Base-by-base conservation (phyloP, 2,888 invertebrate species). In the Metopia argyrocephala region DNA sequence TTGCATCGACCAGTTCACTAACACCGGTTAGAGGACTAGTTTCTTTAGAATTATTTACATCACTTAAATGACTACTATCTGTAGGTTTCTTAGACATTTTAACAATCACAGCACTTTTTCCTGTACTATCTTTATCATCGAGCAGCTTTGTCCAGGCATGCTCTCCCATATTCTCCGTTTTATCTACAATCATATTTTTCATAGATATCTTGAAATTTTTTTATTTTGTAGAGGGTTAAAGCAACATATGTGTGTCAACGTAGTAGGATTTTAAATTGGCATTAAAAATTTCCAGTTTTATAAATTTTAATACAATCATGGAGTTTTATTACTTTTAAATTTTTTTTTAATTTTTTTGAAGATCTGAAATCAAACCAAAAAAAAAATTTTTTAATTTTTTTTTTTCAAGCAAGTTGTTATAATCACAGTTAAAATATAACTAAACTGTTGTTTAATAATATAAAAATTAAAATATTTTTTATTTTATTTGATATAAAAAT, bases 141-240 rank as follows among this genome's bases (percentile, higher is more conserved):
- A 91, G 85, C 70, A 91, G 85, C 84, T 91, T 90, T 0, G 89
- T 90, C 91, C 91, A 91, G 65, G 90, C 89, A 76, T 88, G 86
- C 80, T 90, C 91, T 66, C 87, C 86, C 46, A 86, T 81, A 76
- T 85, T 85, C 61, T 90, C 89, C 76, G 87, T 83, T 82, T 87
- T 89, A 79, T 90, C 90, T 82, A 89, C 89, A 85, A 90, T 90
- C 89, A 90, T 89, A 85, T 84, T 86, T 62, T n/a, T 59, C 20
- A 54, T 65, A 46, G 27, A n/a, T 57, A 28, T 25, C 21, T 31
- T 59, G 31, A 38, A 65, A 48, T 27, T 31, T 50, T 28, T 52
- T 57, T 61, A 9, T 9, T 28, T 61, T n/a, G 28, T 15, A 3
- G n/a, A n/a, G 18, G 56, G 9, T 52, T 31, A 25, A 20, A 69